These are phyloP conservation scores for Bombus superbus DNA, from an alignment of 1,140 invertebrate species.

Conservation along the genomic window DNA sequence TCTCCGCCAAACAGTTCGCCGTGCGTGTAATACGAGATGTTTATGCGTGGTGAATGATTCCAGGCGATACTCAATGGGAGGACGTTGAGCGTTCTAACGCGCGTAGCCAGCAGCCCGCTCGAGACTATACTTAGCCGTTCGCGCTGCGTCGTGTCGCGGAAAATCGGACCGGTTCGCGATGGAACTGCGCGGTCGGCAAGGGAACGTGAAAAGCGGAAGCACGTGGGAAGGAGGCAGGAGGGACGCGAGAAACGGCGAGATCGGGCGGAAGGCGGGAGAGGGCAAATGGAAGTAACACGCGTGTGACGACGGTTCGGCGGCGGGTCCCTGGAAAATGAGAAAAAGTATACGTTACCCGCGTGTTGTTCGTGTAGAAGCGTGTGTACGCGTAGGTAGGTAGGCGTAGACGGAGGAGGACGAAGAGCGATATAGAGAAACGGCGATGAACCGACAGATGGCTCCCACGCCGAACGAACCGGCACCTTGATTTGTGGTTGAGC, in stretches of 20 bases:
- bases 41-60: constrained; percentile 64
- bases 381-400: background rate
- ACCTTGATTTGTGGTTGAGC: constrained; percentile 82
- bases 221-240: no score
- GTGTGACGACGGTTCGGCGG: background rate
- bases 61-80: constrained; percentile 58
- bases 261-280: no score
- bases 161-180: background rate
- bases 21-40: constrained; percentile 65
- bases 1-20: background rate
- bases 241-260: no score
- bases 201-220: no score
- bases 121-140: constrained; percentile 20
- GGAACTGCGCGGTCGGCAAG: no score
- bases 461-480: constrained; percentile 70
- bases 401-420: background rate
- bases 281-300: no score
- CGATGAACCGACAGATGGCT: constrained; percentile 78
- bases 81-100: background rate
- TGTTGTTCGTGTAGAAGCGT: background rate
- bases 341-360: background rate
- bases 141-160: no score
- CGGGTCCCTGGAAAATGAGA: background rate
- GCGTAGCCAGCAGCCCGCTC: background rate
- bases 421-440: constrained; percentile 30